A percentile compares a stretch with the other conserved stretches of the same genome.
These are phyloP conservation scores for Pteruthius melanotis DNA, from an alignment of 2,113 vertebrate species.

Conservation along the genomic window DNA sequence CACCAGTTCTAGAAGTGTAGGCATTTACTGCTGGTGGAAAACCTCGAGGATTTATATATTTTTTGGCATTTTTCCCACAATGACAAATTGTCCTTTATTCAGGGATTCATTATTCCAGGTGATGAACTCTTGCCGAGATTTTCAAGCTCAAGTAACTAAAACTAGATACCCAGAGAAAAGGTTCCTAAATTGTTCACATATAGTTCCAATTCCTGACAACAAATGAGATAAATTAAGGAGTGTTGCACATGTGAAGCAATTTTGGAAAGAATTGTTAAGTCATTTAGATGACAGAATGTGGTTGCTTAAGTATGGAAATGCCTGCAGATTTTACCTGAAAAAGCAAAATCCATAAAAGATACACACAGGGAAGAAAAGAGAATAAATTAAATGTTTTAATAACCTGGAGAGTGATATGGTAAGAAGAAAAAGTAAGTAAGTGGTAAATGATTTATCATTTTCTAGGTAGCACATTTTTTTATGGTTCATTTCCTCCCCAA, in stretches of 20 bases:
- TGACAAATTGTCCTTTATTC: constrained; percentile 16
- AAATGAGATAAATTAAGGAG: constrained; percentile 16
- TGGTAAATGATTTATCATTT: constrained; percentile 57
- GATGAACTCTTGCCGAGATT: constrained; percentile 22
- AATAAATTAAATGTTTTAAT: constrained; percentile 38
- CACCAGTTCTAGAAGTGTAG: not conserved
- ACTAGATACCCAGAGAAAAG: not conserved
- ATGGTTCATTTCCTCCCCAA: constrained; percentile 64
- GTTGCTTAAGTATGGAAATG: not conserved
- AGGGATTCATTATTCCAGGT: constrained; percentile 26
- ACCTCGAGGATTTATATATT: not conserved
- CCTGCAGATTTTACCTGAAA: not conserved
- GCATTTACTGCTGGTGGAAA: constrained; percentile 11
- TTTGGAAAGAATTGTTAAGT: constrained; percentile 4
- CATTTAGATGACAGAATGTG: not conserved
- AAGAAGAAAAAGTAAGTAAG: not conserved
- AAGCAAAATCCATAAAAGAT: constrained; percentile 4
- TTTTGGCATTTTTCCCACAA: not conserved
- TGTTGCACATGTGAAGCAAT: not conserved
- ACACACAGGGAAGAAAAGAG: constrained; percentile 9
- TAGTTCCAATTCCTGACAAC: not conserved
- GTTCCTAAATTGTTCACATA: not conserved
- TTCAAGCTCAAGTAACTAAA: constrained; percentile 17
- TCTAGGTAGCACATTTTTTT: constrained; percentile 44
- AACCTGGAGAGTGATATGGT: not conserved